Percentiles rank a stretch among this genome's conserved stretches.
These are phyloP conservation scores for Dysmachus trigonus DNA, from an alignment of 2,888 invertebrate genomes.

Conservation along the genomic window DNA sequence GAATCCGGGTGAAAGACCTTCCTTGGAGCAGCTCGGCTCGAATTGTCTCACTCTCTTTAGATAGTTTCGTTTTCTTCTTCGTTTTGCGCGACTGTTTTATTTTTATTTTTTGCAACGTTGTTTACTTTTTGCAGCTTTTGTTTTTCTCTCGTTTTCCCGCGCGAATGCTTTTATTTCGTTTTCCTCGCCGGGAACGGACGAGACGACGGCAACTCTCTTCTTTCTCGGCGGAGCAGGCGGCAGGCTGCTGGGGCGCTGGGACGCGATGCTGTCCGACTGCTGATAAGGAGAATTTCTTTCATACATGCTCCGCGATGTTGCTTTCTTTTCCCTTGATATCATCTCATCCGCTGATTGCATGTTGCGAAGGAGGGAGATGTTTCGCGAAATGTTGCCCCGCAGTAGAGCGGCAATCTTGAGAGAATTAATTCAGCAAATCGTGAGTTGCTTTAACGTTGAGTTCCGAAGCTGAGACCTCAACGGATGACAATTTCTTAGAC, in stretches of 20 bases:
- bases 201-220: neutral
- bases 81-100: neutral
- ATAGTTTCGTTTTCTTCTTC: constrained; percentile 22
- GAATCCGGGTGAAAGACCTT: constrained; percentile 66
- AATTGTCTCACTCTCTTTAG: constrained; percentile 35
- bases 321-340: constrained; percentile 18
- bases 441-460: neutral
- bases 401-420: neutral
- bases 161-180: constrained; percentile 27
- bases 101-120: constrained; percentile 13
- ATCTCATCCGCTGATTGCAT: neutral
- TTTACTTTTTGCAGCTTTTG: constrained; percentile 34
- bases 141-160: constrained; percentile 34
- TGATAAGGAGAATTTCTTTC: constrained; percentile 22
- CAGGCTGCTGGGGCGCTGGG: neutral
- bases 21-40: constrained; percentile 55
- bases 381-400: neutral
- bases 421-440: neutral
- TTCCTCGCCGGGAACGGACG: constrained; percentile 5
- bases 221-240: neutral
- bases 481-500: neutral
- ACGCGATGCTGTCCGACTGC: neutral
- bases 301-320: neutral
- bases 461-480: neutral
- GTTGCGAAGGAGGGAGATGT: neutral